Percentiles rank a stretch among this genome's conserved stretches.
Evolutionary conservation across 2,797 vertebrate species (phyloP).

Genomic region (Anableps anableps): DNA sequence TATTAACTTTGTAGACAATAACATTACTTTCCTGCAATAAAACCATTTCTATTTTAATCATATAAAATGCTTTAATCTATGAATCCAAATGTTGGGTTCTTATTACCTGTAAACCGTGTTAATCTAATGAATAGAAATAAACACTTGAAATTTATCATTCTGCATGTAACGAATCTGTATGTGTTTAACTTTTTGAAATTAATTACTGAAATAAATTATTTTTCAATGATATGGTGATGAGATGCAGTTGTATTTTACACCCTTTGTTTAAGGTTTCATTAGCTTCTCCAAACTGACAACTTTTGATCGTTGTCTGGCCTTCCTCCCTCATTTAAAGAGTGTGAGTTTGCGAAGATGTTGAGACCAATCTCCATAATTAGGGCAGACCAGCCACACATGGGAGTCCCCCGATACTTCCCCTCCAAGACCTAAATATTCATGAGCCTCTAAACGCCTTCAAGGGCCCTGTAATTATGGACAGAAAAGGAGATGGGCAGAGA

Average conservation of each 20-base stretch:
- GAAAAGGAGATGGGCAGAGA: constrained; percentile 59
- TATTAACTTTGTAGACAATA: too few species aligned
- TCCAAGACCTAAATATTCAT: constrained; percentile 78
- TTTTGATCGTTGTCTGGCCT: constrained; percentile 59
- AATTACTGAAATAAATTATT: background rate
- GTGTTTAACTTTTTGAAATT: background rate
- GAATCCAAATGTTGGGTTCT: background rate
- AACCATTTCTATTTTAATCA: background rate
- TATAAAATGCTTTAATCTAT: background rate
- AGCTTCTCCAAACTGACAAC: constrained; percentile 49
- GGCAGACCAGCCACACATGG: constrained; percentile 69
- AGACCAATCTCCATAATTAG: constrained; percentile 73
- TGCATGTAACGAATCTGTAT: background rate
- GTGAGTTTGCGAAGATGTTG: constrained; percentile 12
- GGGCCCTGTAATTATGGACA: constrained; percentile 69
- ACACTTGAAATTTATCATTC: background rate
- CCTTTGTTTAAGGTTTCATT: constrained; percentile 45
- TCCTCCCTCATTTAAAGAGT: constrained; percentile 19
- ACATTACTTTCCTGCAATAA: background rate
- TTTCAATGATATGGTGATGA: constrained; percentile 7
- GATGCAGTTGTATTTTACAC: background rate
- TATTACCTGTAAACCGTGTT: background rate
- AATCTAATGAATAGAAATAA: background rate
- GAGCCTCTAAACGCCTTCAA: constrained; percentile 74
- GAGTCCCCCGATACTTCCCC: constrained; percentile 73